Base-by-base conservation (phyloP, 2,113 vertebrate species). In the Spea multiplicata region DNA sequence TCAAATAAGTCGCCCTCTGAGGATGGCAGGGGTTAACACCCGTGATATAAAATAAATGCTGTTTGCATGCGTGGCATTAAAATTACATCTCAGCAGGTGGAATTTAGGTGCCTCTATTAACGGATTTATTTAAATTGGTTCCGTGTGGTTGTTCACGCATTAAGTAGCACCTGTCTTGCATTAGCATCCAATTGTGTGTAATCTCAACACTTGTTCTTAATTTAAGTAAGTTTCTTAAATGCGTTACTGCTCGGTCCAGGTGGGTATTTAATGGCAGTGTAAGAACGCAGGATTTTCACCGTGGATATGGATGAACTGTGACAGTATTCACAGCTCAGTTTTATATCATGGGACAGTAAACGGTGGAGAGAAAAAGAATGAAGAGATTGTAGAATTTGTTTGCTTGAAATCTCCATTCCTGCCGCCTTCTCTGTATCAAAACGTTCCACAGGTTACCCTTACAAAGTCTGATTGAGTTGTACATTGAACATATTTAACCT, bases 101-200 rank as follows among this genome's bases (percentile, higher is more conserved):
- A 59, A 13, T 59, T 59, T 74, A 66, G 73, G 73, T 49, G 47
- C 49, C 73, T 52, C 73, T 68, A 76, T 68, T 68, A 66, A 66
- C 17, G 49, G 49, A 75, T 66, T 66, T 45, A 68, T 76, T 57
- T 57, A 68, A 76, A 76, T 68, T 76, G 66, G 44, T 76, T 68
- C 48, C 47, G 66, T 66, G 55, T 76, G 65, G 55, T 48, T 76
- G 65, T 47, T n/a, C 57, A n/a, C 66, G 65, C 74, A 16, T 44
- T 67, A 76, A 67, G 67, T 44, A 46, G 74, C 74, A 76, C 74
- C 74, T 76, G 74, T 67, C 66, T 44, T 13, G 52, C 55, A 59
- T 76, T 68, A 68, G 65, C 65, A 6, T 48, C 55, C 65, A 67
- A 68, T 76, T 76, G 55, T 59, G 55, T 5, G 55, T 59, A 59